phyloP scores from a whole-genome alignment of 2,113 vertebrate genomes.

The Motacilla alba region DNA sequence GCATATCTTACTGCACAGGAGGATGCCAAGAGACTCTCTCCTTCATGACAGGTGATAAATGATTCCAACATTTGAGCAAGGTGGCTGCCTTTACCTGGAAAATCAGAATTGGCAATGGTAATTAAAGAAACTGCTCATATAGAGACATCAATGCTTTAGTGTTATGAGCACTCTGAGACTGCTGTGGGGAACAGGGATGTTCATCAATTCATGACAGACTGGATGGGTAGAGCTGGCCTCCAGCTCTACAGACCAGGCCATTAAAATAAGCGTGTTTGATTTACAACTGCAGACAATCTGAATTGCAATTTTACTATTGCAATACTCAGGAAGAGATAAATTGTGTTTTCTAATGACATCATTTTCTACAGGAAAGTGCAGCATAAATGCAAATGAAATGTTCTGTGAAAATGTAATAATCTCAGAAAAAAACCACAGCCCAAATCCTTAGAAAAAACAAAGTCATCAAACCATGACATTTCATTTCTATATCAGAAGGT shows the following conservation, averaged over 20 bases:
- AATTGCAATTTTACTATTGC: neutral
- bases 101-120: conserved; percentile 28
- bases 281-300: neutral
- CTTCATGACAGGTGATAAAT: neutral
- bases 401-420: neutral
- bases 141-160: neutral
- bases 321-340: neutral
- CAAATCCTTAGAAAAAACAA: neutral
- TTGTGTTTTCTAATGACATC: neutral
- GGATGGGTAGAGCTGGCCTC: neutral
- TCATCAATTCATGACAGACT: neutral
- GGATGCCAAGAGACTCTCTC: neutral
- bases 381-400: neutral
- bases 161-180: neutral
- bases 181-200: neutral
- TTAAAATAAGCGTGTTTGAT: neutral
- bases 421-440: neutral
- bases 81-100: conserved; percentile 23
- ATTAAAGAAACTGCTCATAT: neutral
- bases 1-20: neutral
- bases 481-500: neutral
- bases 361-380: neutral
- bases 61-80: neutral
- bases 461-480: neutral
- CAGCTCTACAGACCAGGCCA: neutral